Evolutionary conservation across 2,113 vertebrate genomes (phyloP), one percentile per base, ranked within the genome.

Genomic region (Danionella cerebrum): DNA sequence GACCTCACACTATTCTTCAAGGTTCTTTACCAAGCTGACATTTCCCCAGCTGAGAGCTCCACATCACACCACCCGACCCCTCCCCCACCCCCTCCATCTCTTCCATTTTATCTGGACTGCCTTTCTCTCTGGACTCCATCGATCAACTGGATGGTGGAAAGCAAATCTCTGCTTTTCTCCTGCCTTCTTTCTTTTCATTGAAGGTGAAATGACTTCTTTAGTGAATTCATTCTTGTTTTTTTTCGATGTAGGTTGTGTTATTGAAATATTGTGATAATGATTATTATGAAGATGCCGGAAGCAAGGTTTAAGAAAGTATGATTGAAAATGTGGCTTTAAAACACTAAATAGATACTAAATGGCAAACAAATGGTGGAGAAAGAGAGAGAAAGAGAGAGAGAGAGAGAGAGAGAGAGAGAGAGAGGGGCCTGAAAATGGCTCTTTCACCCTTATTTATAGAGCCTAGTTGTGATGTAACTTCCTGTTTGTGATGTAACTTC

Each of bases 181-280:
- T 33, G 27, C 35, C 64, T 33, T 13, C 62, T 73, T 65, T 58
- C 33, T 18, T 41, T 67, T 58, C 21, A 35, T 33, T 51, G 35
- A 69, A 60, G 72, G 50, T 55, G 65, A 76, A 77, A 81, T 76
- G 75, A 67, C 60, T 82, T 75, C 68, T 76, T 59, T 58, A 76
- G 65, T 72, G 33, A 60, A 63, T 53, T 69, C 41, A 38, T 59
- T 50, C 35, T 69, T 68, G 35, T 70, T 71, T 52, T 55, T 44
- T 44, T 52, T 65, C 58, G n/a, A n/a, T 60, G 35, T 14, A 45
- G 13, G 39, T 29, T 44, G 13, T 25, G 36, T 41, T 54, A 54
- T 52, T 60, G 44, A 35, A 45, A 68, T 73, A 78, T 80, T 78
- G n/a, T n/a, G n/a, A n/a, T n/a, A n/a, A n/a, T n/a, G n/a, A n/a